Base-by-base conservation (phyloP, 92 coral and sea anemone genomes). In the Zoanthus gigantus region DNA sequence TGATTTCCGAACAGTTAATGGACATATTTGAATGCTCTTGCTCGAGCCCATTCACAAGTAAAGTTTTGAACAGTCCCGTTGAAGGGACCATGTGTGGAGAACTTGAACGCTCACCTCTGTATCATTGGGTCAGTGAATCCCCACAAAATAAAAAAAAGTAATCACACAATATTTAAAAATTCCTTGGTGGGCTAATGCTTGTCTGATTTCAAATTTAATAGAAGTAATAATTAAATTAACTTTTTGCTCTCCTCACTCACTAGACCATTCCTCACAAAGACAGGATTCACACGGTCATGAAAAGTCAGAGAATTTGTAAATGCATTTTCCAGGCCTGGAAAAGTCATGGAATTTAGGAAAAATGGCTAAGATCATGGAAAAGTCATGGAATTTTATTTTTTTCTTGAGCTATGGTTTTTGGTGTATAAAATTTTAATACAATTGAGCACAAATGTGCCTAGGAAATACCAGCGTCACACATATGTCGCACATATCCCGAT, bases 71-170 rank as follows among this genome's bases (percentile, higher is more conserved):
- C 13, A 47, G 28, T 65, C 74, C 79, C 79, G 82, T 83, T 82
- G 82, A 82, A 65, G 78, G 87, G 68, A 82, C 87, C 87, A 83
- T 44, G 65, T 78, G 65, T 78, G 48, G 84, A 61, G 31, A 16
- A 78, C 23, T 23, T 68, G 74, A 68, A 12, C 74, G 74, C 23
- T 23, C 23, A 23, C 23, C 74, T 68, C 23, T 44, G 74, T 68
- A 32, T 29, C 42, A 44, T 46, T 18, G 74, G 74, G 23, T 68
- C 74, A 12, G 23, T 68, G 1, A 44, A 68, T 68, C 74, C 23
- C 74, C 74, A 68, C 74, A 68, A 68, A 68, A 29, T 68, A 31
- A 67, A 31, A 23, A 67, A 67, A 6, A 67, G 4, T 11, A 67
- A 11, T 67, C 72, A 67, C 23, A n/a, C 5, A 67, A 67, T 5